Conservation (phyloP, 2,113 vertebrate genomes). For the Strix aluco region DNA sequence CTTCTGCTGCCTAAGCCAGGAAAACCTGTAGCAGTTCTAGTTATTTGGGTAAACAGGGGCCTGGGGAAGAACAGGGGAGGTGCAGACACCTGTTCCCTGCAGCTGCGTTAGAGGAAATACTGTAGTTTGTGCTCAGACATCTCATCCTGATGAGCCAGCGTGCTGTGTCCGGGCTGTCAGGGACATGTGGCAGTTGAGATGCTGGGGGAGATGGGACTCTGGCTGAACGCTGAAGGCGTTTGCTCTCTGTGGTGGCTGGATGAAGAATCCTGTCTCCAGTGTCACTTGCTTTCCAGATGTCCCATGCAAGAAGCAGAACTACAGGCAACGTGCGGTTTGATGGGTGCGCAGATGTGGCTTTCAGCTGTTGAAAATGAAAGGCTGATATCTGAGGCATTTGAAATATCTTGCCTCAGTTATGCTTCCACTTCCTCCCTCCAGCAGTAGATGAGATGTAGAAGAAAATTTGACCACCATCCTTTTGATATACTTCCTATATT, state of each 20-base stretch:
- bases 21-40: background rate
- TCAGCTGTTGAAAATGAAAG: slow-evolving; percentile 20
- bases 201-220: background rate
- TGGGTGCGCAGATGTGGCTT: slow-evolving; percentile 22
- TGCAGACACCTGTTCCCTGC: background rate
- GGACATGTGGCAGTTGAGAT: background rate
- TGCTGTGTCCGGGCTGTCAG: background rate
- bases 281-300: background rate
- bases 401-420: background rate
- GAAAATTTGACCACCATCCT: background rate
- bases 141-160: background rate
- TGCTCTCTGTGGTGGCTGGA: background rate
- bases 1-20: background rate
- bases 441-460: background rate
- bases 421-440: slow-evolving; percentile 7
- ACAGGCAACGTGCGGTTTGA: background rate
- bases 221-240: background rate
- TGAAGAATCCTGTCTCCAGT: background rate
- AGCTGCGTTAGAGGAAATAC: background rate
- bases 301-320: background rate
- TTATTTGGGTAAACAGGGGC: background rate
- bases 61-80: background rate
- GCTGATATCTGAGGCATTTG: slow-evolving; percentile 12
- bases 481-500: background rate
- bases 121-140: background rate